These are phyloP conservation scores for Cerceris ruficornis DNA, from an alignment of 2,888 invertebrate species.

Conservation along the genomic window DNA sequence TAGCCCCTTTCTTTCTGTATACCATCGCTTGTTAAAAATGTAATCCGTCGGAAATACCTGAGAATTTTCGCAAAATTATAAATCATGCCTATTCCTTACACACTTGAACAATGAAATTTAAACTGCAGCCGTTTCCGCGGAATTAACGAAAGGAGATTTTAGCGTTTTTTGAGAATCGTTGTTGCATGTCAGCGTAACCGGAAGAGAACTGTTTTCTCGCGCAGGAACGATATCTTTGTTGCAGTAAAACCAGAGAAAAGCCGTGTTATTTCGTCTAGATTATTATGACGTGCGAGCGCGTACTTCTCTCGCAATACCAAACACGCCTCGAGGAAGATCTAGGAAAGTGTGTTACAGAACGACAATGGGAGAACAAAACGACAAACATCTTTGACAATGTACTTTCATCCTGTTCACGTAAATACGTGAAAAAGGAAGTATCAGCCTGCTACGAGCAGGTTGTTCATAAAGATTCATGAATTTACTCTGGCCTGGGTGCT, in stretches of 20 bases:
- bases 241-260: conserved; percentile 15
- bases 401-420: not conserved
- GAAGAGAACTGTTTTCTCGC: not conserved
- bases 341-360: not conserved
- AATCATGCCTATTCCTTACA: too few species aligned
- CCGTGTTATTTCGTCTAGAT: conserved; percentile 11
- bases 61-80: too few species aligned
- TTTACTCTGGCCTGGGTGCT: too few species aligned
- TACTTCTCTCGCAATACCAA: conserved; percentile 3
- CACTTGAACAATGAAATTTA: too few species aligned
- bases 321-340: conserved; percentile 8
- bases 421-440: not conserved
- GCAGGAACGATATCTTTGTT: conserved; percentile 17
- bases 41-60: too few species aligned
- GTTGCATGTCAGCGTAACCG: not conserved
- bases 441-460: not conserved
- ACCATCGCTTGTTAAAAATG: too few species aligned
- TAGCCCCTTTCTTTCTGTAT: too few species aligned
- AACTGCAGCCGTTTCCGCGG: too few species aligned
- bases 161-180: too few species aligned
- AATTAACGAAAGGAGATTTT: too few species aligned
- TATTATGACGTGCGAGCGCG: conserved; percentile 35
- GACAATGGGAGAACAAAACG: conserved; percentile 1
- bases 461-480: too few species aligned
- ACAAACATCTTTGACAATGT: conserved; percentile 14